phyloP scores from a whole-genome alignment of 2,113 vertebrate species.

The Campylomormyrus tamandua region DNA sequence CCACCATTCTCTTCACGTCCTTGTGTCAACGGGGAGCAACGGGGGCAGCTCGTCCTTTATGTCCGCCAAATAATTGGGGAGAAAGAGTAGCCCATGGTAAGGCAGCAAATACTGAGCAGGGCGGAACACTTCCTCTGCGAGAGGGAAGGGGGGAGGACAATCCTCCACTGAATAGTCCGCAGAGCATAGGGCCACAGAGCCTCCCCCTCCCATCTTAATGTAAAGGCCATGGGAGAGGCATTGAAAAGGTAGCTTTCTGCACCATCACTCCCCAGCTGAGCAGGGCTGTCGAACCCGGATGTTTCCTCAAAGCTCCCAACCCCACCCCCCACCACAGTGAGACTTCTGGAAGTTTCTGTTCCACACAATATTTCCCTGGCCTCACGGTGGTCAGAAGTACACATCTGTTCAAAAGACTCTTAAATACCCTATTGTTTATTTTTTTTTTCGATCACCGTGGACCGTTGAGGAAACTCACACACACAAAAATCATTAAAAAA shows the following conservation, averaged over 20 bases:
- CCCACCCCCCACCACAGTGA: neutral
- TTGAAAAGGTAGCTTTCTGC: conserved; percentile 1
- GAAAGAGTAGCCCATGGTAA: neutral
- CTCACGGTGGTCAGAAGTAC: neutral
- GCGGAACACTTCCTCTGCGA: conserved; percentile 10
- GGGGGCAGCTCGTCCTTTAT: conserved; percentile 6
- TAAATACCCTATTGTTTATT: neutral
- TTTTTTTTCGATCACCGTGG: neutral
- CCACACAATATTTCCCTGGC: neutral
- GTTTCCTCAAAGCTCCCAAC: neutral
- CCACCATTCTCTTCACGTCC: conserved; percentile 9
- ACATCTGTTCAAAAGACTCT: neutral
- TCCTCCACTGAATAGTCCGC: neutral
- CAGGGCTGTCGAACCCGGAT: neutral
- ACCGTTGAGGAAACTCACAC: neutral
- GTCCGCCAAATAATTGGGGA: neutral
- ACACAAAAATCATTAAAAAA: neutral
- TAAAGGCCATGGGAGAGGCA: neutral
- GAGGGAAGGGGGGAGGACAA: conserved; percentile 5
- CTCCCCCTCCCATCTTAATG: neutral
- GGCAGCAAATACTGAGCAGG: neutral
- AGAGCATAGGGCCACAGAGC: neutral
- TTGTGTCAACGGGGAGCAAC: conserved; percentile 12
- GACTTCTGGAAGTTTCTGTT: neutral
- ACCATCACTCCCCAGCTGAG: conserved; percentile 6